phyloP scores from a whole-genome alignment of 1,140 invertebrate genomes.

The Myzus persicae region DNA sequence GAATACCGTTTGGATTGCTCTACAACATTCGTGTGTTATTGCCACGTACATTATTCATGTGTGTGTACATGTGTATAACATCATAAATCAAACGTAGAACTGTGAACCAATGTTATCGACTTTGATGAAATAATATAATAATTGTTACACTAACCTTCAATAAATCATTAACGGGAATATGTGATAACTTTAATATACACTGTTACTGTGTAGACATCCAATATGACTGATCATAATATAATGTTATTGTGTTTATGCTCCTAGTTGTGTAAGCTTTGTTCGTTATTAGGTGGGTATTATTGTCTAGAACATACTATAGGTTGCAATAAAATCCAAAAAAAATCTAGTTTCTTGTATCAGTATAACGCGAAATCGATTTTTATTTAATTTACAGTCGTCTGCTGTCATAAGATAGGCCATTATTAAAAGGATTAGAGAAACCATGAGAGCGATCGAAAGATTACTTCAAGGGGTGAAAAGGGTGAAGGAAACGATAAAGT shows the following conservation, averaged over 20 bases:
- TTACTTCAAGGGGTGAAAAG: neutral
- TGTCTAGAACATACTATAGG: neutral
- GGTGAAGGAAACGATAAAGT: neutral
- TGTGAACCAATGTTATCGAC: conserved; percentile 53
- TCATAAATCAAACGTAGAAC: conserved; percentile 43
- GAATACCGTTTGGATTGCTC: neutral
- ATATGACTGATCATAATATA: neutral
- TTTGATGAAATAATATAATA: conserved; percentile 54
- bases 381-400: neutral
- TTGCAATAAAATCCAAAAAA: neutral
- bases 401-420: neutral
- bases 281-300: neutral
- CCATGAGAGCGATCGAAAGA: neutral
- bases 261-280: neutral
- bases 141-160: conserved; percentile 46
- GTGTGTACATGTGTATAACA: neutral
- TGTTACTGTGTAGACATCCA: conserved; percentile 15
- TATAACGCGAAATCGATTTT: neutral
- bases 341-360: neutral
- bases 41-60: neutral
- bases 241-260: neutral
- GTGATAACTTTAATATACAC: conserved; percentile 40
- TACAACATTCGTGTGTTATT: neutral
- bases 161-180: conserved; percentile 30
- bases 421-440: neutral